These are phyloP conservation scores for Tautogolabrus adspersus DNA, from an alignment of 2,113 vertebrate genomes.

Conservation along the genomic window DNA sequence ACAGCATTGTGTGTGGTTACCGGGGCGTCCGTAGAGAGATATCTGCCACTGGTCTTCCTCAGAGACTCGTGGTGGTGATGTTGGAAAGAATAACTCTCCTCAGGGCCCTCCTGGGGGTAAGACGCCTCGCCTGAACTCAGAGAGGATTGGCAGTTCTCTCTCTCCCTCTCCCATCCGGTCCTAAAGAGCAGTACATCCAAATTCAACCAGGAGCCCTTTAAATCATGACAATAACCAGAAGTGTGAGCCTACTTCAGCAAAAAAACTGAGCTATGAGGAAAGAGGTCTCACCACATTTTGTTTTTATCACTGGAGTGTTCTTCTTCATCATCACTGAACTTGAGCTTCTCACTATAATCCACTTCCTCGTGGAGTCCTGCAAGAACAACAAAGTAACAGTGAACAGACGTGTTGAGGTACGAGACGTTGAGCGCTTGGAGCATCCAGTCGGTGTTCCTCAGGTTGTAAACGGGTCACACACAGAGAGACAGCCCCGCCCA, in stretches of 20 bases:
- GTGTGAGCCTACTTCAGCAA: neutral
- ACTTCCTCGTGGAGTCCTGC: slow-evolving; percentile 97
- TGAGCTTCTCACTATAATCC: slow-evolving; percentile 96
- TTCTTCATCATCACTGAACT: slow-evolving; percentile 98
- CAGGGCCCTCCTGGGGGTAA: slow-evolving; percentile 85
- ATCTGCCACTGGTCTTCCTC: slow-evolving; percentile 89
- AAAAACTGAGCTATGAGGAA: neutral
- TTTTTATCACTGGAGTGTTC: slow-evolving; percentile 87
- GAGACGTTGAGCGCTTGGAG: neutral
- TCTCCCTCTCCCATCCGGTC: slow-evolving; percentile 92
- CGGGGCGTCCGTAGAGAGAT: slow-evolving; percentile 85
- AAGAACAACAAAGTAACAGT: neutral
- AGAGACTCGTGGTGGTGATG: slow-evolving; percentile 82
- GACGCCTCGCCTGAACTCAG: slow-evolving; percentile 88
- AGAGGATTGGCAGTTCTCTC: slow-evolving; percentile 87
- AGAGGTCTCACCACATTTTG: slow-evolving; percentile 88
- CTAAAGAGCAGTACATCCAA: slow-evolving; percentile 68
- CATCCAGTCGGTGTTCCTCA: too few species aligned
- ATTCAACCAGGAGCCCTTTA: slow-evolving; percentile 1
- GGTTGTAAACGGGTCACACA: too few species aligned
- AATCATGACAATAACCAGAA: neutral
- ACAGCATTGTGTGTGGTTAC: slow-evolving; percentile 69
- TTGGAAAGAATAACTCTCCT: slow-evolving; percentile 84
- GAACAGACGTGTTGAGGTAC: neutral
- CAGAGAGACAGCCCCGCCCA: too few species aligned